These are phyloP conservation scores for Lacerta viridis DNA, from an alignment of 2,797 vertebrate species.

Conservation along the genomic window DNA sequence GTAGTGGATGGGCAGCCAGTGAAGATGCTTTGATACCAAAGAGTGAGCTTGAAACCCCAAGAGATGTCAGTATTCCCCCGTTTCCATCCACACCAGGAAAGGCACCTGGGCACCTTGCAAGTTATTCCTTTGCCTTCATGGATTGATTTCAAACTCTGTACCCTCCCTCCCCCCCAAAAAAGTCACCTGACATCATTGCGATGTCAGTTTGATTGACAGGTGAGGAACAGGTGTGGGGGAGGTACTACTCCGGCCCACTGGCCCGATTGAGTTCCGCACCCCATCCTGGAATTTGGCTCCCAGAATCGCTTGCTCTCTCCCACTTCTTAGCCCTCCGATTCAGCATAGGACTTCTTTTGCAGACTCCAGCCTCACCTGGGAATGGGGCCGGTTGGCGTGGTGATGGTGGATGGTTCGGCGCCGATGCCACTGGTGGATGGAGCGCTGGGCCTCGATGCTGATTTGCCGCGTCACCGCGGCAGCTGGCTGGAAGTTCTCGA, in stretches of 20 bases:
- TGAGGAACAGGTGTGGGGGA: too few relatives aligned
- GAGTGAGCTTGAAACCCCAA: neutral
- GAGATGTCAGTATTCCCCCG: neutral
- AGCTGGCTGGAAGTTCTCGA: constrained; percentile 85
- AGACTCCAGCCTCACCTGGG: constrained; percentile 32
- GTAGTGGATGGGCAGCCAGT: too few relatives aligned
- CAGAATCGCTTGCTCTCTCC: neutral
- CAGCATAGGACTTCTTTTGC: too few relatives aligned
- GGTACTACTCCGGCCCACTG: too few relatives aligned
- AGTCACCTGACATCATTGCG: too few relatives aligned
- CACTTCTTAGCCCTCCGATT: rapidly evolving
- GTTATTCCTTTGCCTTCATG: too few relatives aligned
- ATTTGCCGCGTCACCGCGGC: constrained; percentile 82
- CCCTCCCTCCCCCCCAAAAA: rapidly evolving
- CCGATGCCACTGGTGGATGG: constrained; percentile 90
- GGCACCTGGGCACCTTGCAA: too few relatives aligned
- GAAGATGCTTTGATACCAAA: neutral
- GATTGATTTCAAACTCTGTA: too few relatives aligned
- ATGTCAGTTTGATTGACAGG: too few relatives aligned
- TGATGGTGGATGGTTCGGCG: constrained; percentile 86
- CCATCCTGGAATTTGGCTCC: too few relatives aligned
- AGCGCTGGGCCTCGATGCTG: constrained; percentile 86
- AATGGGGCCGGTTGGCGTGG: constrained; percentile 66
- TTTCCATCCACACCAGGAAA: neutral
- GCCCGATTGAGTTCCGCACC: neutral